phyloP scores from a whole-genome alignment of 2,888 invertebrate genomes.

The Ornithoptera alexandrae region DNA sequence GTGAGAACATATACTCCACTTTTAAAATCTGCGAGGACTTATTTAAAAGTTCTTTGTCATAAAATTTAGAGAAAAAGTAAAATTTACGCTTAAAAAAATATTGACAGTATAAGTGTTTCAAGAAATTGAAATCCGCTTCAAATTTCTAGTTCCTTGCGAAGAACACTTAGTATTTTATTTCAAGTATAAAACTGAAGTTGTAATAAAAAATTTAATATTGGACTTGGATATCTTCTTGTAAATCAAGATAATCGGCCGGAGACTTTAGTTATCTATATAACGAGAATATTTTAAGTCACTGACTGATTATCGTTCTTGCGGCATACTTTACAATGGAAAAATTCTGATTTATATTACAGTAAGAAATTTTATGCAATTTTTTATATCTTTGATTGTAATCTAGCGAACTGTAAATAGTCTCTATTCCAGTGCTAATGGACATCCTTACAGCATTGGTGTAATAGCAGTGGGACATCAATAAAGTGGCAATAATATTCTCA shows the following conservation, averaged over 20 bases:
- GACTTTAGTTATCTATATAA: not conserved
- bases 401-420: not conserved
- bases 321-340: not conserved
- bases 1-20: not conserved
- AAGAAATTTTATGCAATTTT: not conserved
- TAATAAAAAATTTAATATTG: slow-evolving; percentile 25
- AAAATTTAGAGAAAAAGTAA: not conserved
- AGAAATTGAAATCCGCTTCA: slow-evolving; percentile 19
- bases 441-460: too few relatives aligned
- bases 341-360: not conserved
- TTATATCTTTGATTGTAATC: too few relatives aligned
- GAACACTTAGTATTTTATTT: slow-evolving; percentile 14
- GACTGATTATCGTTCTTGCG: not conserved
- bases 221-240: slow-evolving; percentile 6
- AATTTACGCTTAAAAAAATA: slow-evolving; percentile 7
- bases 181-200: slow-evolving; percentile 4
- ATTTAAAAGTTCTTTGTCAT: not conserved
- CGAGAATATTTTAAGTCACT: not conserved
- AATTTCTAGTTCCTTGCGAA: slow-evolving; percentile 19
- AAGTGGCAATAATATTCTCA: too few relatives aligned
- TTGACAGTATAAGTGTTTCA: slow-evolving; percentile 17
- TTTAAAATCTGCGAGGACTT: not conserved
- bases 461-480: too few relatives aligned
- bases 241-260: slow-evolving; percentile 17
- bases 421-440: not conserved